Conservation (phyloP, 2,888 invertebrate genomes). For the Chloromyia formosa region DNA sequence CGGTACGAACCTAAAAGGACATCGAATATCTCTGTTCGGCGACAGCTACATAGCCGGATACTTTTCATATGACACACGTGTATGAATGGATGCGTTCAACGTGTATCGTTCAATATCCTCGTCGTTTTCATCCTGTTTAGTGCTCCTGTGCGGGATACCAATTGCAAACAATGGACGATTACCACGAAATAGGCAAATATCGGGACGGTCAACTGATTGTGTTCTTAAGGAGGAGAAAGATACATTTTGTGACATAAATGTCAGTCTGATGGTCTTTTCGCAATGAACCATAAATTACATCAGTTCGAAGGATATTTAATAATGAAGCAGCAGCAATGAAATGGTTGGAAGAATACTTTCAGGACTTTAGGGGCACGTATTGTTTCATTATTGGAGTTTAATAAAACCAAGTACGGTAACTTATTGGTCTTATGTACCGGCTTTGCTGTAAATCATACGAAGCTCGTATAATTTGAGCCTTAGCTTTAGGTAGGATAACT, state of each 20-base stretch:
- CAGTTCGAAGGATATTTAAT: slow-evolving; percentile 1
- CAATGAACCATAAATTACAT: slow-evolving; percentile 14
- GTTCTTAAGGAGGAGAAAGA: neutral
- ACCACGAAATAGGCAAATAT: slow-evolving; percentile 5
- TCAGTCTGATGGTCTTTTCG: neutral
- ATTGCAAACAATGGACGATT: slow-evolving; percentile 19
- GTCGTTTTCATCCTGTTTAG: neutral
- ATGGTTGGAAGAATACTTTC: neutral
- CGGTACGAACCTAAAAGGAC: slow-evolving; percentile 1
- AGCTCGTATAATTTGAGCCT: too few species aligned
- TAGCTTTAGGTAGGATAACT: too few species aligned
- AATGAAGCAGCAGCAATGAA: neutral
- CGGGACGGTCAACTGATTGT: slow-evolving; percentile 14
- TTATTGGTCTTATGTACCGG: too few species aligned
- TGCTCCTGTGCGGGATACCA: slow-evolving; percentile 25
- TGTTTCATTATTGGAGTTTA: too few species aligned
- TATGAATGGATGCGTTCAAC: neutral
- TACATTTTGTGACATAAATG: neutral
- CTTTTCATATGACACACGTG: neutral
- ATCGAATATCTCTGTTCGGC: neutral
- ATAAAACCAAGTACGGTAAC: too few species aligned
- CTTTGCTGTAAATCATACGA: too few species aligned
- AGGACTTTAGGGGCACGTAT: neutral
- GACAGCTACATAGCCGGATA: neutral
- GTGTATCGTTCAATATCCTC: neutral